Percentiles rank a stretch among this genome's conserved stretches.
Conservation (phyloP, 2,888 invertebrate species). For the Epicampocera succincta region DNA sequence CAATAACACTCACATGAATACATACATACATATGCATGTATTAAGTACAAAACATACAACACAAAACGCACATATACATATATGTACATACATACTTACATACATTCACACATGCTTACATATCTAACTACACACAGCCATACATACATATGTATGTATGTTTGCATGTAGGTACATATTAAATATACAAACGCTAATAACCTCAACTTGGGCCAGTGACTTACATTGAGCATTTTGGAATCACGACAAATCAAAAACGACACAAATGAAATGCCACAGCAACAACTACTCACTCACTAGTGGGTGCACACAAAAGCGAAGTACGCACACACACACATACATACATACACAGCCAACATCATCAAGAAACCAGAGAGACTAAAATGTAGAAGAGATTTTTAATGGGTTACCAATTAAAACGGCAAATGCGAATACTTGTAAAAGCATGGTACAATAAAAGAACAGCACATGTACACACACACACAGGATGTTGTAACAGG, state of each 20-base stretch:
- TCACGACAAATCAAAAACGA: constrained; percentile 36
- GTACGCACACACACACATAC: constrained; percentile 34
- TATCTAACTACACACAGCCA: too few species aligned
- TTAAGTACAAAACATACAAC: background rate
- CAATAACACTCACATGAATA: background rate
- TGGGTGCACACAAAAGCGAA: constrained; percentile 10
- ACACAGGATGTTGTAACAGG: constrained; percentile 34
- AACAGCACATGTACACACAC: constrained; percentile 1
- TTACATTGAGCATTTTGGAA: constrained; percentile 56
- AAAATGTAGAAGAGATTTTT: constrained; percentile 11
- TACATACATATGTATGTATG: constrained; percentile 2
- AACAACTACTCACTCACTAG: background rate
- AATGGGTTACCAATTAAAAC: constrained; percentile 60
- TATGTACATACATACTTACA: constrained; percentile 1
- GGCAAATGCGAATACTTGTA: constrained; percentile 16
- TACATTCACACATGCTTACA: too few species aligned
- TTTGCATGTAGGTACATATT: too few species aligned
- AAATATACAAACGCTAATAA: constrained; percentile 55
- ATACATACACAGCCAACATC: constrained; percentile 4
- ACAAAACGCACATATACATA: constrained; percentile 1
- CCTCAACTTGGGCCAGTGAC: constrained; percentile 69
- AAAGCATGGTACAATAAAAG: constrained; percentile 17
- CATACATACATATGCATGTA: background rate
- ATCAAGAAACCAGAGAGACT: constrained; percentile 16
- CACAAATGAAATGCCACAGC: constrained; percentile 13